Evolutionary conservation across 2,888 invertebrate species (phyloP).

Genomic region (Polietes domitor): DNA sequence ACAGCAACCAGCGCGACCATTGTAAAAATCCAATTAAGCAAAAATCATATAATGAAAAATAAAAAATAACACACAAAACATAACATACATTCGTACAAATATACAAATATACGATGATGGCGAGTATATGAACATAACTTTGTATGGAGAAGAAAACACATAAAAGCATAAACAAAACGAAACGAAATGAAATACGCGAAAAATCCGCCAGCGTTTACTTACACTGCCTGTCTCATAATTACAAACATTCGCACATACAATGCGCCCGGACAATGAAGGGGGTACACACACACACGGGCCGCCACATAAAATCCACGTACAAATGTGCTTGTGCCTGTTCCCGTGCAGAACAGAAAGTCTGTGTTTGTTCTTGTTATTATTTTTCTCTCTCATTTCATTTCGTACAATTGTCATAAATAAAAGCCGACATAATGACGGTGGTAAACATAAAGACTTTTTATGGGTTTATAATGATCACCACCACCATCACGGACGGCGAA

Average conservation of each 20-base stretch:
- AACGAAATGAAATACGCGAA: neutral
- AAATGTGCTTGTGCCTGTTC: neutral
- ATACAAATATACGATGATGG: neutral
- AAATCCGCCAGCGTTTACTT: neutral
- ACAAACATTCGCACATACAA: neutral
- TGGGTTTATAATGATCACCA: slow-evolving; percentile 37
- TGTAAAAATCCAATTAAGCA: slow-evolving; percentile 47
- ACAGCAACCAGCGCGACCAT: neutral
- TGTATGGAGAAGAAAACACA: neutral
- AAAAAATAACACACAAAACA: slow-evolving; percentile 4
- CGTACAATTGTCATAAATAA: slow-evolving; percentile 38
- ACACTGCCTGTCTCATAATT: neutral
- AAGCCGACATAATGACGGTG: slow-evolving; percentile 34
- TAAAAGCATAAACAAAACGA: neutral
- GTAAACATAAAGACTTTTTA: slow-evolving; percentile 36
- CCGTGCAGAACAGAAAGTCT: too few species aligned
- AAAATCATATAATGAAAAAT: slow-evolving; percentile 41
- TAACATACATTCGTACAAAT: neutral
- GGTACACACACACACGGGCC: too few species aligned
- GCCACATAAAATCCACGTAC: neutral
- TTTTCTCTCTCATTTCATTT: slow-evolving; percentile 24
- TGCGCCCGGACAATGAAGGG: neutral
- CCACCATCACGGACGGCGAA: too few species aligned
- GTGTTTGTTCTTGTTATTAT: slow-evolving; percentile 14
- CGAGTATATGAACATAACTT: neutral